Base-by-base conservation (phyloP, 2,797 vertebrate genomes). In the Rhadinocentrus ornatus region DNA sequence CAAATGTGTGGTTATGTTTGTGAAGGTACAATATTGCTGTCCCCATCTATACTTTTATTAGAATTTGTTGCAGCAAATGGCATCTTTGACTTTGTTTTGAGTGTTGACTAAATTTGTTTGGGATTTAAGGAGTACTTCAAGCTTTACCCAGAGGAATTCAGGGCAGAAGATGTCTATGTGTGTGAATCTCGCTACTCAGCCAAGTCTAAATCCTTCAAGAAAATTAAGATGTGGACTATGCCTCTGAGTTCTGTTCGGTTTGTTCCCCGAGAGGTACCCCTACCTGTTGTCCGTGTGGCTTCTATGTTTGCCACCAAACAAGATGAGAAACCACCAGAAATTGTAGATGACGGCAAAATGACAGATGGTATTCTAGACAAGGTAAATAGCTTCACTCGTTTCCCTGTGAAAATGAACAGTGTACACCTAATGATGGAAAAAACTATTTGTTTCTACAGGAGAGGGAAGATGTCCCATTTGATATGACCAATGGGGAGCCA, bases 1-100 rank as follows among this genome's bases (percentile, higher is more conserved):
- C 64, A 99, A 99, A 94, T 99, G 98, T 78, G 96, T 99, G 56
- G 97, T 99, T 80, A 99, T 99, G 98, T 99, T 99, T 94, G 98
- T 99, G 66, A 99, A 99, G 97, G 97, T 99, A 87, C 75, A 41
- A 11, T 24, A 12, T 59, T 10, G 22, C 1, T 39, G 66, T 24
- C 13, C 34, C 15, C 2, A 0, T 54, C 24, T 13, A 0, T 5
- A 1, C 39, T 50, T 26, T 55, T 70, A 32, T 29, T 24, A 16
- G 2, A 4, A 12, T 41, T 56, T 41, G 6, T 24, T n/a, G 24
- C 46, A 35, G 1, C 73, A 7, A 60, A 20, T n/a, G 12, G 12
- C 15, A 18, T 62, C 2, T 66, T 66, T 58, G 3, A 22, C 20
- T 37, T 22, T 61, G 18, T 15, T 27, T 50, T 44, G 13, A 39